These are phyloP conservation scores for Napeogenes inachia DNA, from an alignment of 2,888 invertebrate species.

Conservation along the genomic window DNA sequence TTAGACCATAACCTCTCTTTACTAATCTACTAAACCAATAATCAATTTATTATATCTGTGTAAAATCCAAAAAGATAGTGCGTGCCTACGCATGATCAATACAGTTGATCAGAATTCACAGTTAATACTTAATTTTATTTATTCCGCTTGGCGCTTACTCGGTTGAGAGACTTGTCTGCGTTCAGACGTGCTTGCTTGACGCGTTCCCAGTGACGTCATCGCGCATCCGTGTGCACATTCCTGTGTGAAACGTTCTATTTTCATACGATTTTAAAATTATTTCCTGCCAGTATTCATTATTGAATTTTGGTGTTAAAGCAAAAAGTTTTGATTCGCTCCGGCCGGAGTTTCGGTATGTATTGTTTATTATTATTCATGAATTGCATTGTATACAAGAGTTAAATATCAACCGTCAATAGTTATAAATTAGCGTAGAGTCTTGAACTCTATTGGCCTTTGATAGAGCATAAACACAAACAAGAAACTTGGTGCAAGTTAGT, in stretches of 20 bases:
- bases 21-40: not conserved
- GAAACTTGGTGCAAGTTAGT: slow-evolving; percentile 3
- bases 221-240: slow-evolving; percentile 12
- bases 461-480: slow-evolving; percentile 2
- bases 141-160: slow-evolving; percentile 6
- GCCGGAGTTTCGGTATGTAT: slow-evolving; percentile 21
- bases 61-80: not conserved
- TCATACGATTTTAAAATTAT: slow-evolving; percentile 8
- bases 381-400: slow-evolving; percentile 1
- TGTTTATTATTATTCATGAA: slow-evolving; percentile 5
- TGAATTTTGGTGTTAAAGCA: slow-evolving; percentile 12
- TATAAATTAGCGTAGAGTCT: not conserved
- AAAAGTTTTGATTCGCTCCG: slow-evolving; percentile 15
- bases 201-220: slow-evolving; percentile 21
- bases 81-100: slow-evolving; percentile 3
- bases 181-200: slow-evolving; percentile 24
- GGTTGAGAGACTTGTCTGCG: slow-evolving; percentile 22
- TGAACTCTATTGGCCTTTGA: slow-evolving; percentile 1
- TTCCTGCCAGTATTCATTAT: slow-evolving; percentile 14
- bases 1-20: not conserved
- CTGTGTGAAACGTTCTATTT: slow-evolving; percentile 15
- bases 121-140: slow-evolving; percentile 10
- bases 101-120: slow-evolving; percentile 6
- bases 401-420: not conserved
- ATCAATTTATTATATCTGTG: not conserved